phyloP scores from a whole-genome alignment of 2,113 vertebrate genomes.

The Rhinopomastus cyanomelas region DNA sequence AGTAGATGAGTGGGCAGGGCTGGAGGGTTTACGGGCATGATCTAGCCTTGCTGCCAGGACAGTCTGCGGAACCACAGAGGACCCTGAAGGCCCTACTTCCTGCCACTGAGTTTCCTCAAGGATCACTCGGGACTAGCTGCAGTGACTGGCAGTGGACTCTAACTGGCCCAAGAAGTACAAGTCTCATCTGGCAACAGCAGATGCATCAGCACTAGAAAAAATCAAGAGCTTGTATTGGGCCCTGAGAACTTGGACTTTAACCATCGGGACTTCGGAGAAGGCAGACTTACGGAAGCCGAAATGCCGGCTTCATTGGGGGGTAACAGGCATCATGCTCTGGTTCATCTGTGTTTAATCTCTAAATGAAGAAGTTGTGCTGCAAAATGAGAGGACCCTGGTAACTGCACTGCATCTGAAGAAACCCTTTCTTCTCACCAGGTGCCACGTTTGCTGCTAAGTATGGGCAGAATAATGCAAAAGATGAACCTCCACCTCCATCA shows the following conservation, averaged over 20 bases:
- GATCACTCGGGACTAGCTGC: neutral
- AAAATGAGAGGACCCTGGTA: neutral
- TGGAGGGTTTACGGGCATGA: neutral
- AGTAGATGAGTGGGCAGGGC: neutral
- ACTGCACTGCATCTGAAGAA: neutral
- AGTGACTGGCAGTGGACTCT: neutral
- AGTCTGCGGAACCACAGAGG: neutral
- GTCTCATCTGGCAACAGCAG: neutral
- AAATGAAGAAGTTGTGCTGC: neutral
- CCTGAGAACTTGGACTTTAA: neutral
- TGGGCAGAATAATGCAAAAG: neutral
- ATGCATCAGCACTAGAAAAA: neutral
- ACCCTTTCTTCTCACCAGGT: neutral
- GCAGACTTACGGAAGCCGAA: neutral
- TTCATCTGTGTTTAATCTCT: too few relatives aligned
- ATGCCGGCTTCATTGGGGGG: neutral
- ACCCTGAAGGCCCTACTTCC: neutral
- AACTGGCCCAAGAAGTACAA: neutral
- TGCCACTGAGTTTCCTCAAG: neutral
- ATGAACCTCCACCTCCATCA: neutral
- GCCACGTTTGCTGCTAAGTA: neutral
- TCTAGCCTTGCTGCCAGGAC: neutral
- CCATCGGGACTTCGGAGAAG: constrained; percentile 5
- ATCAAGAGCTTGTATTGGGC: neutral
- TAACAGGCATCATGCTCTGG: neutral